Percentiles rank a stretch among this genome's conserved stretches.
These are phyloP conservation scores for Drosophila tani DNA, from an alignment of 1,140 invertebrate species.

Conservation along the genomic window DNA sequence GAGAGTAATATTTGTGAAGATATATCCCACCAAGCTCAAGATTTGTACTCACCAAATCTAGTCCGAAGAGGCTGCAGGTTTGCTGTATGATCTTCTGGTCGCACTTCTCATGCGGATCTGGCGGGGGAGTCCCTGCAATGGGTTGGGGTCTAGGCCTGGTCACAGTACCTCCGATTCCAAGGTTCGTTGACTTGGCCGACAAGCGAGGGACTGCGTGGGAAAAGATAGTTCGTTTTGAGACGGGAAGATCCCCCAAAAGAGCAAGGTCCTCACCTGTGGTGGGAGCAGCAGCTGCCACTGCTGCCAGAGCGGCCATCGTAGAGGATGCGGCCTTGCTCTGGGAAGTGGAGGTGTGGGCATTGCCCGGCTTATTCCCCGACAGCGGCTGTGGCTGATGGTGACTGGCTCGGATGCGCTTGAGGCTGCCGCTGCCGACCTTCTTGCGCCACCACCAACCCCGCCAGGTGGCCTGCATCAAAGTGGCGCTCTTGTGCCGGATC, in stretches of 20 bases:
- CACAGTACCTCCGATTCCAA: constrained; percentile 79
- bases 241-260: accelerated
- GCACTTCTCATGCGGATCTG: constrained; percentile 91
- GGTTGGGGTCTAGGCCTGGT: constrained; percentile 93
- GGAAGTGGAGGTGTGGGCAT: constrained; percentile 11
- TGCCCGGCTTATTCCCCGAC: constrained; percentile 37
- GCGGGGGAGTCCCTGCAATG: constrained; percentile 93
- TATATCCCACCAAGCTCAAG: not conserved
- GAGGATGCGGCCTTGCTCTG: constrained; percentile 57
- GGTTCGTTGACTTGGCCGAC: constrained; percentile 75
- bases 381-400: constrained; percentile 21
- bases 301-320: constrained; percentile 57
- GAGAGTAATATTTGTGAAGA: not conserved
- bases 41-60: constrained; percentile 91
- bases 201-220: constrained; percentile 61
- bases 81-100: constrained; percentile 95
- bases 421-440: constrained; percentile 88
- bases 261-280: constrained; percentile 42
- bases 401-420: constrained; percentile 33
- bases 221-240: not conserved
- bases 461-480: constrained; percentile 92
- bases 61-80: constrained; percentile 94
- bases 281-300: constrained; percentile 62
- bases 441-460: constrained; percentile 91
- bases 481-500: constrained; percentile 91